These are phyloP conservation scores for Pseudocheirus occidentalis DNA, from an alignment of 2,797 vertebrate species.

Conservation along the genomic window DNA sequence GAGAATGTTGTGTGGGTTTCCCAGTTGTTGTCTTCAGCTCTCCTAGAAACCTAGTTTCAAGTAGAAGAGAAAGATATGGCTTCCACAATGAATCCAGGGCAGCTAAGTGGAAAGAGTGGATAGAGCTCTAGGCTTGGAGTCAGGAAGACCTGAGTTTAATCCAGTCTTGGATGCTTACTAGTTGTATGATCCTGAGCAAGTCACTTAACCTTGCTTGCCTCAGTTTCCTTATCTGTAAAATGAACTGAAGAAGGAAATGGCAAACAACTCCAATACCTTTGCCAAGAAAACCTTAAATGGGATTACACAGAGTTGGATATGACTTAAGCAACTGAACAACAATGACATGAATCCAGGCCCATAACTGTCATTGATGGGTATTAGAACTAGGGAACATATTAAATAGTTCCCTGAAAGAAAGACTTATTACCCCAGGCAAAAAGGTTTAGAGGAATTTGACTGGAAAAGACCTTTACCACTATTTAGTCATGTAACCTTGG, in stretches of 20 bases:
- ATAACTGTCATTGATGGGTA: neutral
- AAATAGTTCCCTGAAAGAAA: neutral
- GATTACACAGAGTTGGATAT: neutral
- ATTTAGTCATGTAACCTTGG: neutral
- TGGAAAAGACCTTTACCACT: neutral
- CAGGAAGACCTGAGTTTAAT: neutral
- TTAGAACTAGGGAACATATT: neutral
- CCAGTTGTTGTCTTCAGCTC: neutral
- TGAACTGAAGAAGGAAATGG: neutral
- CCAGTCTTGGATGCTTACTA: neutral
- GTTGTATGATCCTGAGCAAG: neutral
- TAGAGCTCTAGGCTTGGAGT: neutral
- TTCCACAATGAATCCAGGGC: neutral
- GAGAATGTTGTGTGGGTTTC: neutral
- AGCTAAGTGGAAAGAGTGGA: neutral
- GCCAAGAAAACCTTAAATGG: neutral
- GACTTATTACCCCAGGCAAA: neutral
- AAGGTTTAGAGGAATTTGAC: neutral
- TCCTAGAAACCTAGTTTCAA: neutral
- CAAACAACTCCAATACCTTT: neutral
- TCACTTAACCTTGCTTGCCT: neutral
- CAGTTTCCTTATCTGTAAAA: neutral
- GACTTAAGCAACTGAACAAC: neutral
- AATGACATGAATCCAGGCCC: neutral
- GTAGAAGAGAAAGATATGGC: neutral